phyloP scores from a whole-genome alignment of 2,797 vertebrate genomes.

The Argya squamiceps region DNA sequence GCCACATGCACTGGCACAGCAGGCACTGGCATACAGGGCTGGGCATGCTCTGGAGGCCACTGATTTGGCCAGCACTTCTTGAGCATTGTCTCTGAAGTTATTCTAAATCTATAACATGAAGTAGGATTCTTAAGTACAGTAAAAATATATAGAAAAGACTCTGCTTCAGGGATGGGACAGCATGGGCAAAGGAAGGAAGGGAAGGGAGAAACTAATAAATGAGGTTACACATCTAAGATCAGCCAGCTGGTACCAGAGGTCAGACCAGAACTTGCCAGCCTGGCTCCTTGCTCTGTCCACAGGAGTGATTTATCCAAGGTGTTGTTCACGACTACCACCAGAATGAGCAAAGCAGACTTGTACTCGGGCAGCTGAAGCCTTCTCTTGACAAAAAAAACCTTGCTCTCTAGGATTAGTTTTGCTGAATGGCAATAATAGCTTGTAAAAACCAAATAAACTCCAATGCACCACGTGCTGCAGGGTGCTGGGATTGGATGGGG shows the following conservation, averaged over 20 bases:
- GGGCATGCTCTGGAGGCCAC: background rate
- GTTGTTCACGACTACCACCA: background rate
- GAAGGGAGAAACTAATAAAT: background rate
- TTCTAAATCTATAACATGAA: background rate
- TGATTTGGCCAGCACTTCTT: background rate
- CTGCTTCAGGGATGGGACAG: background rate
- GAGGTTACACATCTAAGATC: background rate
- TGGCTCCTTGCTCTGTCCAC: background rate
- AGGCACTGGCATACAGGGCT: background rate
- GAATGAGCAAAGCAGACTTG: background rate
- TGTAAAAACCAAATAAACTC: background rate
- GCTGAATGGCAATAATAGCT: background rate
- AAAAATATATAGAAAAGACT: background rate
- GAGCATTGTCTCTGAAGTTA: background rate
- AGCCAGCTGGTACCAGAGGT: background rate
- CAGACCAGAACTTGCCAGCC: background rate
- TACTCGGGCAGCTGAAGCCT: background rate
- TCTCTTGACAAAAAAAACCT: background rate
- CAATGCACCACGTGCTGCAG: background rate
- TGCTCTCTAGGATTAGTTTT: background rate
- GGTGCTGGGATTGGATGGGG: background rate
- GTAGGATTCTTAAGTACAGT: background rate
- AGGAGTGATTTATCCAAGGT: background rate
- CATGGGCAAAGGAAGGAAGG: background rate
- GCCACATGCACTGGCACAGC: fast-evolving